A percentile compares a stretch with the other conserved stretches of the same genome.
These are phyloP conservation scores for Arrhopalites spinosus DNA, from an alignment of 2,888 invertebrate genomes.

Conservation along the genomic window DNA sequence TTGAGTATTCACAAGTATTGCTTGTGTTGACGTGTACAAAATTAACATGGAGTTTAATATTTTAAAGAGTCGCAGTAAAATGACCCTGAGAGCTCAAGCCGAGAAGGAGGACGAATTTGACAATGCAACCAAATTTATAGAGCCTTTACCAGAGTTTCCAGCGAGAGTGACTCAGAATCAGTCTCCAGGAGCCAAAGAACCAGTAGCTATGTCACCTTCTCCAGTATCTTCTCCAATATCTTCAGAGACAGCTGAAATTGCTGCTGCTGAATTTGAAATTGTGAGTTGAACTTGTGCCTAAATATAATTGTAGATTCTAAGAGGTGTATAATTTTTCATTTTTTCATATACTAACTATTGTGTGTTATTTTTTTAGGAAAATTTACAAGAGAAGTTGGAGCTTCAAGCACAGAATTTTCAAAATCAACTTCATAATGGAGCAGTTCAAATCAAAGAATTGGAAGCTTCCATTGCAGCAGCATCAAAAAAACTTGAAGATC, in stretches of 20 bases:
- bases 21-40: too few relatives aligned
- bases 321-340: too few relatives aligned
- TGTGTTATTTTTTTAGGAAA: too few relatives aligned
- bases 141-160: not conserved
- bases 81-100: not conserved
- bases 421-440: not conserved
- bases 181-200: too few relatives aligned
- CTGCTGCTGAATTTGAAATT: not conserved
- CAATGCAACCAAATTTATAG: not conserved
- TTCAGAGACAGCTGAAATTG: not conserved
- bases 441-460: conserved; percentile 13
- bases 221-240: too few relatives aligned
- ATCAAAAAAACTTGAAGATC: conserved; percentile 22
- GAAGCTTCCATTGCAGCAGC: conserved; percentile 4
- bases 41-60: too few relatives aligned
- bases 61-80: not conserved
- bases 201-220: too few relatives aligned
- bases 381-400: not conserved
- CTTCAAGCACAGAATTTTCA: conserved; percentile 16
- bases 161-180: too few relatives aligned
- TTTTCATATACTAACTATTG: too few relatives aligned
- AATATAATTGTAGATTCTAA: too few relatives aligned
- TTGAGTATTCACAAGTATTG: too few relatives aligned
- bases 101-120: not conserved
- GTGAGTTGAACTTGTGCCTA: too few relatives aligned